These are phyloP conservation scores for Scelioninae gen. 1 DNA, from an alignment of 2,888 invertebrate genomes.

Conservation along the genomic window DNA sequence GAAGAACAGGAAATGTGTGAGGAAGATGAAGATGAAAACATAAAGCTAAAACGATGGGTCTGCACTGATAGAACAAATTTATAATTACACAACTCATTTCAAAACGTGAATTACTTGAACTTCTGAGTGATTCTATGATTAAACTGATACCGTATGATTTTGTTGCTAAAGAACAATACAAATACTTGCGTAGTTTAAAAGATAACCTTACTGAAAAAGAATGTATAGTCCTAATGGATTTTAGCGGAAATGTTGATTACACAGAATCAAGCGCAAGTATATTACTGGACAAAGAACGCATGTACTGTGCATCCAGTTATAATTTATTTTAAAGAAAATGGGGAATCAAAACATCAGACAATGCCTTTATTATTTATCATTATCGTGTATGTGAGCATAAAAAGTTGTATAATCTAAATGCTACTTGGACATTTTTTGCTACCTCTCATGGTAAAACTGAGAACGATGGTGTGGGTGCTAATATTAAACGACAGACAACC, in stretches of 20 bases:
- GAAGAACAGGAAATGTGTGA: constrained; percentile 10
- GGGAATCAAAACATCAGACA: constrained; percentile 20
- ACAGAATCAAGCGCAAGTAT: constrained; percentile 34
- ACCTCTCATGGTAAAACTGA: constrained; percentile 40
- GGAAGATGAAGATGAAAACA: background rate
- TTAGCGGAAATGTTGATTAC: constrained; percentile 42
- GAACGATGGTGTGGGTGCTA: constrained; percentile 39
- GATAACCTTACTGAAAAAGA: constrained; percentile 4
- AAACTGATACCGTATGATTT: constrained; percentile 29
- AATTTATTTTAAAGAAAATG: constrained; percentile 38
- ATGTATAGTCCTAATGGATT: constrained; percentile 31
- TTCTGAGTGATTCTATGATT: background rate
- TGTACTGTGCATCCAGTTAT: constrained; percentile 43
- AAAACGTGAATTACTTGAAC: constrained; percentile 6
- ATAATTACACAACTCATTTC: constrained; percentile 1
- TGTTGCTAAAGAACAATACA: constrained; percentile 10
- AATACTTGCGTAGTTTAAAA: constrained; percentile 19
- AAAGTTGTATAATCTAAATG: constrained; percentile 4
- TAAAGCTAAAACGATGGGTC: constrained; percentile 1
- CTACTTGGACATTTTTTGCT: constrained; percentile 35
- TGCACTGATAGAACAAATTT: constrained; percentile 13
- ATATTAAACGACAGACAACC: constrained; percentile 35
- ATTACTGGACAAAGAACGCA: constrained; percentile 40
- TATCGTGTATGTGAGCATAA: constrained; percentile 25
- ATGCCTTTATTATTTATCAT: too few species aligned